These are phyloP conservation scores for Nesoenas mayeri DNA, from an alignment of 2,113 vertebrate species.

Conservation along the genomic window DNA sequence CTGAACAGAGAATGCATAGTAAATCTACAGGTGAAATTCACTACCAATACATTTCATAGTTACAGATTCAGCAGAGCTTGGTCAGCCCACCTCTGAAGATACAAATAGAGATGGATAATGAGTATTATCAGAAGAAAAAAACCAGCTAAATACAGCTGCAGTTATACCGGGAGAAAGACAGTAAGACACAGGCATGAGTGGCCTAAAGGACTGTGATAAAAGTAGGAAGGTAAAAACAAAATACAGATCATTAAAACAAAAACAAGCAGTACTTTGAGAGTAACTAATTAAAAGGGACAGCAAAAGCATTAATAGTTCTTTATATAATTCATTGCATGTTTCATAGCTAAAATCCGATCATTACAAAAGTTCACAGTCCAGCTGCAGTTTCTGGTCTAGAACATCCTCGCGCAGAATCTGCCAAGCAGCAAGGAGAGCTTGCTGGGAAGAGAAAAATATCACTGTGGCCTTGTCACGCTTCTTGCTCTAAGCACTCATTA, in stretches of 20 bases:
- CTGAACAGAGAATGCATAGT: background rate
- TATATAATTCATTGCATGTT: background rate
- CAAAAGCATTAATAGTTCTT: background rate
- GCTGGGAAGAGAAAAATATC: background rate
- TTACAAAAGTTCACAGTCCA: rapidly evolving
- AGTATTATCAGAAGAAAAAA: background rate
- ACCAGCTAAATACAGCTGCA: background rate
- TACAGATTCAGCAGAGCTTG: background rate
- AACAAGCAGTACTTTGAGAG: background rate
- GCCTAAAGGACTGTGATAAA: background rate
- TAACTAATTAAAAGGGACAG: background rate
- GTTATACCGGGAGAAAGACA: background rate
- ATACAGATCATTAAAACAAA: background rate
- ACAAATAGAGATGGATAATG: background rate
- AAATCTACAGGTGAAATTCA: background rate
- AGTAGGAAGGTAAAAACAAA: background rate
- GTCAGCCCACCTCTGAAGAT: background rate
- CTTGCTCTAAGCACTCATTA: background rate
- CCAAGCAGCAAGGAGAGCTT: background rate
- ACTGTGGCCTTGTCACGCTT: background rate
- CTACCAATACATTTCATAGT: background rate
- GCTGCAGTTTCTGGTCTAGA: background rate
- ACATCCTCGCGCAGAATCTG: background rate
- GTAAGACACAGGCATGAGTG: background rate
- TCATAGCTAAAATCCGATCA: background rate